Conservation (phyloP, 2,797 vertebrate species). For the Microtus obscurus region DNA sequence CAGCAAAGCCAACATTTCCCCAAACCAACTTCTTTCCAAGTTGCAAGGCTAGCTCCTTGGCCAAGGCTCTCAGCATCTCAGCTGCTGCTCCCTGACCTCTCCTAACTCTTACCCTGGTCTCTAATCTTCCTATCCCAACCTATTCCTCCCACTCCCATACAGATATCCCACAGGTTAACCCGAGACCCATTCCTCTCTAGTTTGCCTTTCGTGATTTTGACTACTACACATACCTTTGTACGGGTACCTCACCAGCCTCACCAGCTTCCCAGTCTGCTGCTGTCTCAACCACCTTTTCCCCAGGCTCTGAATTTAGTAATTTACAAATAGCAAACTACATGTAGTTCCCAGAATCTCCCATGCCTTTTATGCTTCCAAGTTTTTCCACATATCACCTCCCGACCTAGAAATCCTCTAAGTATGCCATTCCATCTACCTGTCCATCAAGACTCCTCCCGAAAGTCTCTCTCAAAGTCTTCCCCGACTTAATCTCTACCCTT, state of each 20-base stretch:
- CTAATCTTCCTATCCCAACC: not conserved
- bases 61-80: not conserved
- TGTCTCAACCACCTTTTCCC: not conserved
- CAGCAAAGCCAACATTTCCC: not conserved
- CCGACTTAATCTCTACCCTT: not conserved
- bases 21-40: slow-evolving; percentile 19
- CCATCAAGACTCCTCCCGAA: not conserved
- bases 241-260: not conserved
- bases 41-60: not conserved
- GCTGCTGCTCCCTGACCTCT: not conserved
- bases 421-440: not conserved
- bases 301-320: not conserved
- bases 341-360: not conserved
- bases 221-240: fast-evolving
- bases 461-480: not conserved
- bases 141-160: fast-evolving
- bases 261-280: not conserved
- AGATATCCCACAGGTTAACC: not conserved
- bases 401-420: slow-evolving; percentile 15
- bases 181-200: not conserved
- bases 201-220: not conserved
- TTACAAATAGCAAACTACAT: not conserved
- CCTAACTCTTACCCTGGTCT: not conserved
- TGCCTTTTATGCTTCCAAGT: not conserved
- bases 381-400: not conserved